Percentiles rank a stretch among this genome's conserved stretches.
These are phyloP conservation scores for Anabacerthia variegaticeps DNA, from an alignment of 2,797 vertebrate species.

Conservation along the genomic window DNA sequence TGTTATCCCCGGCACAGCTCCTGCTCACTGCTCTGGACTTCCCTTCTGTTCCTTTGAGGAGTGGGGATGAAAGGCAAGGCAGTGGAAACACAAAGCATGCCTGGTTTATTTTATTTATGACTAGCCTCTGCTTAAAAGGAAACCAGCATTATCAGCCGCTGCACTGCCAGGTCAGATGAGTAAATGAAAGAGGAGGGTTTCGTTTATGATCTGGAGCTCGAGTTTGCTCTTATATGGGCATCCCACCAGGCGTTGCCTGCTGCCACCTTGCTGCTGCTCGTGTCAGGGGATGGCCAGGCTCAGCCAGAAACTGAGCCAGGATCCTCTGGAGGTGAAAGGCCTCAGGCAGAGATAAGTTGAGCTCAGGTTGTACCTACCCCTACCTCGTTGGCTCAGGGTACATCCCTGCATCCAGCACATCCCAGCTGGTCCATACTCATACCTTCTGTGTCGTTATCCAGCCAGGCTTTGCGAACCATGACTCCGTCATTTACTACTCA, in stretches of 20 bases:
- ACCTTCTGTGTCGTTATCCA: not conserved
- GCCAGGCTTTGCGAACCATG: not conserved
- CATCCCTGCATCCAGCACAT: not conserved
- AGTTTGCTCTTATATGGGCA: slow-evolving; percentile 59
- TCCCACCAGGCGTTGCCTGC: not conserved
- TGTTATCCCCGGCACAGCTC: not conserved
- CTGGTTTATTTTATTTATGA: slow-evolving; percentile 67
- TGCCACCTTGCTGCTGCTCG: not conserved
- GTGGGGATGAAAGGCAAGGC: slow-evolving; percentile 6
- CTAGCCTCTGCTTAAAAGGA: slow-evolving; percentile 50
- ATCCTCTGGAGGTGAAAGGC: not conserved
- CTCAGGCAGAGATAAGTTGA: not conserved
- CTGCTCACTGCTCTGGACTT: not conserved
- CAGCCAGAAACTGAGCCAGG: not conserved
- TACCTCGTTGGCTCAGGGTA: not conserved
- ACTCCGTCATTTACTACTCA: not conserved
- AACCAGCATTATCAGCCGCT: slow-evolving; percentile 36
- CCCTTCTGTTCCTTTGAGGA: not conserved
- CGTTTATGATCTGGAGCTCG: not conserved
- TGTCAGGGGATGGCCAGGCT: not conserved
- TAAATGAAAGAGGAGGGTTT: slow-evolving; percentile 42
- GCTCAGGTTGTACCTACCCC: not conserved
- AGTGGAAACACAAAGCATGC: slow-evolving; percentile 26
- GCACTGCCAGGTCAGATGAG: not conserved
- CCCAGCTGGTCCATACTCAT: accelerated